Evolutionary conservation across 2,113 vertebrate species (phyloP), one percentile per base, ranked within the genome.

Genomic region (Halichoeres trimaculatus): DNA sequence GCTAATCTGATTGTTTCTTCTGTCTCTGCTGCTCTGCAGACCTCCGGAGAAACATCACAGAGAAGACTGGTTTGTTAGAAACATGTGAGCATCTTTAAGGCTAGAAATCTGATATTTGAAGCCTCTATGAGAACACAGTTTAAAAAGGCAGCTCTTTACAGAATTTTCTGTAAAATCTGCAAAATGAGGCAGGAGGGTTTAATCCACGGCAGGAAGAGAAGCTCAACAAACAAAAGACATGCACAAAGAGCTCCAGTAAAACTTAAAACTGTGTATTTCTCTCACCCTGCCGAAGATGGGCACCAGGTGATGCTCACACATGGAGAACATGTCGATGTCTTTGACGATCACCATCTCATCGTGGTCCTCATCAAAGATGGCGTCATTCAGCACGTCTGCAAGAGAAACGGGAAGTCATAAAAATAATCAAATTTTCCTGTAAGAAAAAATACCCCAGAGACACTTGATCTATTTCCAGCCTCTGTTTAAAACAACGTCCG

Each of bases 291-390:
- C 98, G 80, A 97, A 93, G 91, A 99, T 98, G 16, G 98, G 98
- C 71, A 99, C 98, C 65, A 99, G 93, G 91, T 99, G 98, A 85
- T 99, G 98, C 59, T 99, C 98, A 72, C 98, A 99, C 98, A 99
- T 96, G 83, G 98, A 99, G 88, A 99, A 99, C 97, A 99, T 98
- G 87, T 99, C 98, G 57, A 99, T 99, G 93, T 99, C 98, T 91
- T 99, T 99, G 87, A 99, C 98, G 53, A 99, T 99, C 93, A 99
- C 98, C 98, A 99, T 98, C 93, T 99, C 98, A 34, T 99, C 98
- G 0, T 99, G 98, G 76, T 99, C 98, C 86, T 99, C 98, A 1
- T 99, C 96, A 8, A 99, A 99, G 90, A 99, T 98, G 70, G 98
- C 98, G 8, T 99, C 98, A 3, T 99, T 99, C 71, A 99, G 88